Percentiles rank a stretch among this genome's conserved stretches.
Evolutionary conservation across 2,113 vertebrate genomes (phyloP).

Genomic region (Gulo gulo): DNA sequence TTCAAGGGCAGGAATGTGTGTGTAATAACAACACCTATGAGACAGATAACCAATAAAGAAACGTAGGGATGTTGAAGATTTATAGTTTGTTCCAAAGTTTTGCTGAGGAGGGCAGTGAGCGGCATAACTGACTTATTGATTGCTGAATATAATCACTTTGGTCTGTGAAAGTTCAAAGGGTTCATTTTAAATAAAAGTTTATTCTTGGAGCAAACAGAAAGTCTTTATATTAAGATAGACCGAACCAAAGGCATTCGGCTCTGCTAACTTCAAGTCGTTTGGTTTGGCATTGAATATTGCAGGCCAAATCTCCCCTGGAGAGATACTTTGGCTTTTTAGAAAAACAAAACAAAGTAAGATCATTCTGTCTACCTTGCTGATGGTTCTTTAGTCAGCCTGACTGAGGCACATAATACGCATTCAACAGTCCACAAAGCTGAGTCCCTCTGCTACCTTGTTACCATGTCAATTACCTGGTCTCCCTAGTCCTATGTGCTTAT

Average conservation of each 20-base stretch:
- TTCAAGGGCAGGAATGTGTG: not conserved
- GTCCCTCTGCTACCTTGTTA: not conserved
- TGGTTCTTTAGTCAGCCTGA: not conserved
- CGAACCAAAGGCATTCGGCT: not conserved
- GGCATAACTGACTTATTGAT: not conserved
- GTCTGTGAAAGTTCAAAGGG: not conserved
- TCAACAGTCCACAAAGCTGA: not conserved
- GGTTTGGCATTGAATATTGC: not conserved
- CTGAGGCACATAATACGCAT: not conserved
- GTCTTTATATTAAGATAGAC: constrained; percentile 21
- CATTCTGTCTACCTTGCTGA: not conserved
- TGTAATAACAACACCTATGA: not conserved
- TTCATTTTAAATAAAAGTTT: constrained; percentile 34
- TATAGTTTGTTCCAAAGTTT: not conserved
- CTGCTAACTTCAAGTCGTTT: not conserved
- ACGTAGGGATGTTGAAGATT: not conserved
- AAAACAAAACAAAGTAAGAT: constrained; percentile 11
- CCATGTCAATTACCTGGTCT: not conserved
- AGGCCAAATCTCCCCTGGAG: not conserved
- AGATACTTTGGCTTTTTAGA: not conserved
- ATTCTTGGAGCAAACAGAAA: not conserved
- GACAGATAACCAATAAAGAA: not conserved
- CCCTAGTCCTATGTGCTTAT: no score
- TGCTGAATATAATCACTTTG: not conserved
- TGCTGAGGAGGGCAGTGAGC: not conserved